Base-by-base conservation (phyloP, 2,888 invertebrate species). In the Globia sparganii region DNA sequence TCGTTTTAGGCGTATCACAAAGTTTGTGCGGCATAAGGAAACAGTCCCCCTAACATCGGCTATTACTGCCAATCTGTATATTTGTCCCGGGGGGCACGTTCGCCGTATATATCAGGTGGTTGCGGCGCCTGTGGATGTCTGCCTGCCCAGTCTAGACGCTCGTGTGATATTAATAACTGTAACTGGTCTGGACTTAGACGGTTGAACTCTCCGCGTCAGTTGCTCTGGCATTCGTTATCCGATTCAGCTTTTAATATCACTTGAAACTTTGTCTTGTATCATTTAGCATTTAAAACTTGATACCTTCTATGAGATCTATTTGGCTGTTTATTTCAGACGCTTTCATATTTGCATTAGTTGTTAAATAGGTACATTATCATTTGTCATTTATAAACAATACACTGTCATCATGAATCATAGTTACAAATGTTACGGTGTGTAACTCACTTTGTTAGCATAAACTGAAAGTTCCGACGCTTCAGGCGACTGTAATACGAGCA, bases 41-140 rank as follows among this genome's bases (percentile, higher is more conserved):
- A 77, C 75, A 43, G 75, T 71, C 75, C 80, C 84, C 86, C 74
- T 66, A 66, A 78, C 75, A 86, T 72, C 64, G 64, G 59, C 69
- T 81, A 77, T 81, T 81, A 78, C 84, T 70, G 80, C 68, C 88
- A 88, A 88, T 89, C 86, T 81, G 84, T 87, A 83, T 83, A 84
- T 85, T 77, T 86, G 81, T 77, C 88, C 83, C 85, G 25, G 3
- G 83, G 80, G 89, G 67, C 88, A 89, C 89, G 89, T 88, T 72
- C 70, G 25, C 61, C 34, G 46, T 81, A 77, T 85, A 87, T 75
- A 78, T 85, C 88, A 89, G 88, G 86, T 86, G 82, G 70, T 37
- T 67, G 79, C 80, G 75, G 72, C 66, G 67, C 69, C 74, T 73
- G 62, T 43, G 40, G 74, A 77, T 68, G 85, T 78, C 80, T 86